Conservation (phyloP, 2,888 invertebrate species). For the Ethmia dodecea region DNA sequence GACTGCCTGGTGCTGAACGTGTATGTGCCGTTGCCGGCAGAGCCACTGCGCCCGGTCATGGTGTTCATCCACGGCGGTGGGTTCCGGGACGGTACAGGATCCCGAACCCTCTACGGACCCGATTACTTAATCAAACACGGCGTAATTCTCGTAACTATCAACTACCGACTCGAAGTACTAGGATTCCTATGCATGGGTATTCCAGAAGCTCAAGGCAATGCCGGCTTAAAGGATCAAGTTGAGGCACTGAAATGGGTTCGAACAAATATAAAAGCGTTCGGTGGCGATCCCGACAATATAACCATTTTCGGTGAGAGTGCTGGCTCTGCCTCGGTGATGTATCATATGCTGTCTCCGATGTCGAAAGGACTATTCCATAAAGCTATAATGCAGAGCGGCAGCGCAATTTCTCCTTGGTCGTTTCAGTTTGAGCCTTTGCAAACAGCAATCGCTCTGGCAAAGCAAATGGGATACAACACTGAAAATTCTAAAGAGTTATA, state of each 20-base stretch:
- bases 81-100: constrained; percentile 57
- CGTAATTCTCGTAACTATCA: constrained; percentile 57
- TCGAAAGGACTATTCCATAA: constrained; percentile 56
- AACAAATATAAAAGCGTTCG: constrained; percentile 50
- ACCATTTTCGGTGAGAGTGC: constrained; percentile 68
- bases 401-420: constrained; percentile 58
- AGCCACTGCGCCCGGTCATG: constrained; percentile 49
- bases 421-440: constrained; percentile 54
- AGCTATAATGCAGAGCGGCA: constrained; percentile 63
- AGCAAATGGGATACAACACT: constrained; percentile 40
- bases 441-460: constrained; percentile 43
- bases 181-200: constrained; percentile 62
- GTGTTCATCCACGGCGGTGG: constrained; percentile 67
- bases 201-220: constrained; percentile 61
- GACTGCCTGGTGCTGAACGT: constrained; percentile 60
- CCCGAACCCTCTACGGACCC: constrained; percentile 56
- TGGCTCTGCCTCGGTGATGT: constrained; percentile 57
- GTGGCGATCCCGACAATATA: constrained; percentile 57
- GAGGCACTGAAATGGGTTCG: constrained; percentile 57
- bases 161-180: constrained; percentile 60
- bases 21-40: constrained; percentile 40
- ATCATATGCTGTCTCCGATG: constrained; percentile 56
- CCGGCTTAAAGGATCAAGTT: constrained; percentile 63
- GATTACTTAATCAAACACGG: constrained; percentile 48
- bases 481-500: constrained; percentile 45